Base-by-base conservation (phyloP, 2,113 vertebrate species). In the Erythrocebus patas region DNA sequence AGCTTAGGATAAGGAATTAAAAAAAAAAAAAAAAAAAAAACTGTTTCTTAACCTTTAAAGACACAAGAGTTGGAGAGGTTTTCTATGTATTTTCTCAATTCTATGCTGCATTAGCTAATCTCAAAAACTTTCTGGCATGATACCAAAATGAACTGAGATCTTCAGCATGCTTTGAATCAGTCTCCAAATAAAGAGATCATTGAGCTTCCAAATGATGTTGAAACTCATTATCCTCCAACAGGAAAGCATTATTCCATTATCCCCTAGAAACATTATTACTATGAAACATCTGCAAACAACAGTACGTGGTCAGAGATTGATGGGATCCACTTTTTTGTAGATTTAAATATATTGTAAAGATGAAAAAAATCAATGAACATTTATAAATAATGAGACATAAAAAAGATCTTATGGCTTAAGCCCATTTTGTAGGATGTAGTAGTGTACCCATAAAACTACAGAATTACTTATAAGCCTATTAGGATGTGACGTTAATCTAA, bases 171-270 rank as follows among this genome's bases (percentile, higher is more conserved):
- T 96, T 90, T 93, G 43, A 96, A 86, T 97, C 91, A 84, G 50
- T 87, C 70, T 96, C 13, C 11, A 85, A 88, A 91, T 98, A 95
- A 40, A 92, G 96, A 98, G 93, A 87, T 83, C 50, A 75, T 86
- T 98, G 97, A 97, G 64, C 93, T 98, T 97, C 76, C 59, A 98
- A 98, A 98, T 97, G 32, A 93, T 93, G 40, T 96, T 90, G 96
- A 97, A 97, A 94, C 64, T 95, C 96, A 91, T 97, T 98, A 94
- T 96, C 57, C 18, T 90, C 75, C 84, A 95, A 96, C 66, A 97
- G 93, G 96, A 76, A 95, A 88, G 9, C 59, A 95, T 94, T 97
- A 97, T 97, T 95, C 91, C 93, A 82, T 94, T 66, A 98, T 96
- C n/a, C 17, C 30, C 79, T 92, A 64, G 61, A 84, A 97, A 43